Evolutionary conservation across 2,888 invertebrate genomes (phyloP), one percentile per base, ranked within the genome.

Genomic region (Lasioglossum figueresi): DNA sequence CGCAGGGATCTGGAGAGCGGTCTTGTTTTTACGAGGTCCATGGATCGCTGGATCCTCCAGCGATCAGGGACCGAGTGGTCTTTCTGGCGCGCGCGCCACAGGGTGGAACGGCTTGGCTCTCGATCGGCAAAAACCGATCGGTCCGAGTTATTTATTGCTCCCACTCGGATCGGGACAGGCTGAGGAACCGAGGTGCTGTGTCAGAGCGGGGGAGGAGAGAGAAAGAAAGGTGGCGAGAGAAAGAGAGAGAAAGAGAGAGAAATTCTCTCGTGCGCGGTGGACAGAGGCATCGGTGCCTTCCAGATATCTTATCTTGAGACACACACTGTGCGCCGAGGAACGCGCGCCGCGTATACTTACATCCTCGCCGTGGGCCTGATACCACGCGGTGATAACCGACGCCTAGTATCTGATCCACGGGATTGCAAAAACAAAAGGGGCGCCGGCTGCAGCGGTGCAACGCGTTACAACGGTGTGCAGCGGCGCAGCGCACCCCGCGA

Each of bases 281-380:
- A 93, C 92, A 93, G 92, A 92, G 93, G 93, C 92, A 93, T 93
- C 92, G 93, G 93, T 93, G 85, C 93, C 92, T 89, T 83, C 84
- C 86, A 93, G 93, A 94, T 94, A 94, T 92, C 93, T 94, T 94
- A 94, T 94, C 94, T 93, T 23, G 91, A 92, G 92, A 93, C 93
- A 92, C 90, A 91, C 84, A 87, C 90, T 89, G 91, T 87, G 88
- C 85, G 89, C 89, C 86, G 81, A 84, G 87, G 84, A 82, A 87
- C 52, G 52, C 86, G 88, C 87, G 88, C 90, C 90, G 88, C 89
- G 90, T 92, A 92, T 91, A 92, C 93, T 91, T 91, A 90, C 92
- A 88, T 87, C 91, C 91, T 91, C 85, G 93, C 93, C 93, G 90
- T 90, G 91, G 92, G 93, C 93, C 90, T 88, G 94, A 94, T 94